Evolutionary conservation across 2,888 invertebrate species (phyloP), one percentile per base, ranked within the genome.

Genomic region (Tipula unca): DNA sequence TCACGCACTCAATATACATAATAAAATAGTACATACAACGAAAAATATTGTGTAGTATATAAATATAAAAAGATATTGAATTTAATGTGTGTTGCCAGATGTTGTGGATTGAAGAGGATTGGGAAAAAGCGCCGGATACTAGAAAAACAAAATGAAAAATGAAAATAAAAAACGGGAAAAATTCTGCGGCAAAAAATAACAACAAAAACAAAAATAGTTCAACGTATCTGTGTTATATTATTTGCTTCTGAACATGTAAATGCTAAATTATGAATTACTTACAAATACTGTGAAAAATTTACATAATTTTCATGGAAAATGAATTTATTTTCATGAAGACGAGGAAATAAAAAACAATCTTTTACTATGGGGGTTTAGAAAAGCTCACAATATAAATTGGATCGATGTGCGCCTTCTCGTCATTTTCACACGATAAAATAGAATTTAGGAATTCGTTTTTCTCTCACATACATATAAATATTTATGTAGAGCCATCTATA

Each of bases 391-490:
- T 25, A 25, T 69, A 69, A 20, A 69, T 69, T 69, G 25, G 25
- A 13, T 69, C 25, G 69, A 25, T 69, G 69, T 83, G 83, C 83
- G 83, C 83, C 83, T 83, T 83, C 83, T 83, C 83, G 83, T 83
- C 83, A 32, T 83, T 83, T 83, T 32, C 83, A 83, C 83, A 83
- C 83, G 35, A 83, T 83, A 83, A 83, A 82, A 83, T n/a, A 17
- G 29, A 48, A 48, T 17, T 39, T 17, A 48, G n/a, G 3, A 32
- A 32, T 32, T 83, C 29, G 32, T 17, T 83, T 17, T 35, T 17
- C 32, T n/a, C 13, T 8, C 83, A 10, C 17, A n/a, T 83, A 83
- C 29, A 29, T 82, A 82, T n/a, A 10, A n/a, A 20, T n/a, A n/a
- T n/a, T n/a, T n/a, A 2, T 17, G 25, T 20, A 54, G 3, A 17